Conservation (phyloP, 2,797 vertebrate species). For the Falco berigora region DNA sequence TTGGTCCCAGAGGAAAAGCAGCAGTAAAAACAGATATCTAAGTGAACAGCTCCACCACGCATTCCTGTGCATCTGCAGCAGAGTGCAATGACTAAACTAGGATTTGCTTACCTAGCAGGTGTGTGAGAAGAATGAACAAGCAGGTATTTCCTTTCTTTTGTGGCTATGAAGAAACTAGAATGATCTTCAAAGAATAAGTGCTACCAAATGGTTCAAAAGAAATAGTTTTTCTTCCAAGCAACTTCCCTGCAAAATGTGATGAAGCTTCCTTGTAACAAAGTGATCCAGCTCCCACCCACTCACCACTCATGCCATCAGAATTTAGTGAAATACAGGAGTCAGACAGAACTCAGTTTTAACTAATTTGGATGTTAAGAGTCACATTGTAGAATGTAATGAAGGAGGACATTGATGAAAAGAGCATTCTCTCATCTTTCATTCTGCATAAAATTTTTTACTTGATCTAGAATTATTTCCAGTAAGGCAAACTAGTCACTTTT, state of each 20-base stretch:
- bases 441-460: neutral
- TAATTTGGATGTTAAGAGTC: neutral
- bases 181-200: neutral
- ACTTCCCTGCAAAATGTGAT: neutral
- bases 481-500: neutral
- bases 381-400: neutral
- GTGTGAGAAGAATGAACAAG: neutral
- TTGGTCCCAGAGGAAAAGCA: neutral
- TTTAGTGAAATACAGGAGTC: neutral
- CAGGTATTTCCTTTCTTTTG: neutral
- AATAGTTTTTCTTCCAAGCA: neutral
- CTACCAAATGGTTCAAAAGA: neutral
- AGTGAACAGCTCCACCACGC: neutral
- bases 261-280: neutral
- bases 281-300: neutral
- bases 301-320: neutral
- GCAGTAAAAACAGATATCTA: neutral
- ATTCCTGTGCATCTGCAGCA: neutral
- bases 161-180: neutral
- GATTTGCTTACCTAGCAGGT: neutral
- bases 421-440: neutral
- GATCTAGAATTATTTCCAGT: neutral
- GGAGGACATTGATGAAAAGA: neutral
- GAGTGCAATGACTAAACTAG: neutral
- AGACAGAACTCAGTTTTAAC: neutral